phyloP scores from a whole-genome alignment of 2,113 vertebrate species.

The Salvelinus namaycush region DNA sequence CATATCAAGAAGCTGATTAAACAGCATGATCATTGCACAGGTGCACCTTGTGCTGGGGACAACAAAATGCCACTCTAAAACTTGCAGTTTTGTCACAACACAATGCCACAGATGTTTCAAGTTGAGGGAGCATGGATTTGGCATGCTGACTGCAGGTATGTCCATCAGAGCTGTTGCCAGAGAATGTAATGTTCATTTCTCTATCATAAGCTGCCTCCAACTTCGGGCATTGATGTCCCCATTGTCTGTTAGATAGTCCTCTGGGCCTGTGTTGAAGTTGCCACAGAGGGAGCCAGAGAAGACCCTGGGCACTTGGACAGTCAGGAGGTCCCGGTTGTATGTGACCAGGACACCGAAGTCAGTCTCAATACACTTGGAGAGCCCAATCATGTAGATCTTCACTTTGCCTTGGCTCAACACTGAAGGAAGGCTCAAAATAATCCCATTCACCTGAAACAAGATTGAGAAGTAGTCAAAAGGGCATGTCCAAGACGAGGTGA shows the following conservation, averaged over 20 bases:
- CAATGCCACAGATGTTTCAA: too few species aligned
- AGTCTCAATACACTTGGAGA: slow-evolving; percentile 17
- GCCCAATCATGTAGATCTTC: slow-evolving; percentile 34
- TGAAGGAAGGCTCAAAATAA: slow-evolving; percentile 28
- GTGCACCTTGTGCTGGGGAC: too few species aligned
- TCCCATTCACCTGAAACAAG: slow-evolving; percentile 45
- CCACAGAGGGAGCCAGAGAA: slow-evolving; percentile 48
- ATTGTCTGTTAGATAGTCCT: slow-evolving; percentile 21
- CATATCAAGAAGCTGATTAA: too few species aligned
- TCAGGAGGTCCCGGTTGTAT: slow-evolving; percentile 34
- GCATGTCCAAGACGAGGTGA: background rate
- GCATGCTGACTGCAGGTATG: too few species aligned
- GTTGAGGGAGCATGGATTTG: too few species aligned
- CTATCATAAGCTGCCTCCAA: too few species aligned
- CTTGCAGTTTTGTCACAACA: too few species aligned
- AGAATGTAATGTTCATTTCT: too few species aligned
- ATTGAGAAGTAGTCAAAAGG: background rate
- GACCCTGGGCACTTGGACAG: slow-evolving; percentile 29
- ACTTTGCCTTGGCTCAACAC: slow-evolving; percentile 40
- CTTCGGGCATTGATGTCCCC: background rate
- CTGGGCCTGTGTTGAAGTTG: slow-evolving; percentile 50
- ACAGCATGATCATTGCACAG: too few species aligned
- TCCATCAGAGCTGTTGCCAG: too few species aligned
- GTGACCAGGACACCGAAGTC: slow-evolving; percentile 39
- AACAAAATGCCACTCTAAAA: too few species aligned